Evolutionary conservation across 2,888 invertebrate genomes (phyloP), one percentile per base, ranked within the genome.

Genomic region (Lasioglossum leucozonium): DNA sequence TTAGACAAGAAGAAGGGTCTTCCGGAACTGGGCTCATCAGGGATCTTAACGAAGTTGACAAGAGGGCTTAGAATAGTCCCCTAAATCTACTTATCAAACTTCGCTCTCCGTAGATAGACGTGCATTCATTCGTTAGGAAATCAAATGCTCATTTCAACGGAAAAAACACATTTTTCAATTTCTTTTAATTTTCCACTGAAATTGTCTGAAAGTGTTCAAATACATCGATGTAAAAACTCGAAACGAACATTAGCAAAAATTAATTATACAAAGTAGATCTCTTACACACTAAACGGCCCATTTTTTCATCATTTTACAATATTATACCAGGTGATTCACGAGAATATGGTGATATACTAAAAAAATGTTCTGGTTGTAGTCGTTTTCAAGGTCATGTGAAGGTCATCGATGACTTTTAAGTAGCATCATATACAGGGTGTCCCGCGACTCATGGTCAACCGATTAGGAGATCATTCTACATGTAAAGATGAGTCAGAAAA

Each of bases 41-140:
- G 47, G 71, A 76, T 58, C 58, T 80, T 72, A 80, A 26, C 58
- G 16, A 71, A 77, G 44, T 71, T 76, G 47, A 58, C 77, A 76
- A 76, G 76, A 62, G 22, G 58, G 37, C 71, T 80, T 76, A 62
- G 69, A 77, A 71, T 77, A 76, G 44, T 69, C 58, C 58, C 18
- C n/a, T 30, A 44, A 58, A 76, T 80, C 58, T 55, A 16, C 80
- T 71, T 71, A 26, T 18, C 44, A 34, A 44, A 62, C 37, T 76
- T 34, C n/a, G 8, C 26, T n/a, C 11, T n/a, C 4, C 69, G 18
- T 6, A 71, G 77, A 69, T 69, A 77, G 51, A 71, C 26, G 62
- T 13, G 76, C 42, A 51, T 34, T 71, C 42, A 51, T 34, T 71
- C 71, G 55, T 55, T 77, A 65, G 42, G 4, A n/a, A 18, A 71